These are phyloP conservation scores for Tauraco hartlaubi DNA, from an alignment of 2,797 vertebrate species.

Conservation along the genomic window DNA sequence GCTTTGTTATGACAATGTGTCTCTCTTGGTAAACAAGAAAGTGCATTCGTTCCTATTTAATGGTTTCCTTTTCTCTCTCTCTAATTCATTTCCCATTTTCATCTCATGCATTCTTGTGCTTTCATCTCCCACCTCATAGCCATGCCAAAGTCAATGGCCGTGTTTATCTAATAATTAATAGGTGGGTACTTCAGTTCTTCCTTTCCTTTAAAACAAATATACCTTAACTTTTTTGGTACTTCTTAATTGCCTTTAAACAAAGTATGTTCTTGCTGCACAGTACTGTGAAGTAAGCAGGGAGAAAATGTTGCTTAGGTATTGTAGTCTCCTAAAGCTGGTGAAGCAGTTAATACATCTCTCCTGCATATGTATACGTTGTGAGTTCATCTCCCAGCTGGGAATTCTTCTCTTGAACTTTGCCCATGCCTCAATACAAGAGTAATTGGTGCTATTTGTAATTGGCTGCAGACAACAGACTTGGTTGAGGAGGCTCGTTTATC, in stretches of 20 bases:
- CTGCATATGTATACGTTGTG: background rate
- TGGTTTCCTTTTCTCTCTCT: slow-evolving; percentile 78
- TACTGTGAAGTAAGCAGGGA: background rate
- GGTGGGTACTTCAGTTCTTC: slow-evolving; percentile 90
- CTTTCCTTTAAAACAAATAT: slow-evolving; percentile 29
- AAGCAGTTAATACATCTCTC: background rate
- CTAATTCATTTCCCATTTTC: slow-evolving; percentile 71
- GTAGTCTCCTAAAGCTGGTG: background rate
- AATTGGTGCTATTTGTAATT: slow-evolving; percentile 37
- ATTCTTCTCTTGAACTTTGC: slow-evolving; percentile 28
- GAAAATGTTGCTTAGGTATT: background rate
- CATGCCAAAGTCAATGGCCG: slow-evolving; percentile 98
- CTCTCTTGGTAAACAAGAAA: background rate
- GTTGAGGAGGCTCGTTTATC: slow-evolving; percentile 27
- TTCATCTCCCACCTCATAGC: slow-evolving; percentile 85
- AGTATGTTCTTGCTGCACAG: background rate
- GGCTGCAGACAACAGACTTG: slow-evolving; percentile 24
- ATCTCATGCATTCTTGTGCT: slow-evolving; percentile 66
- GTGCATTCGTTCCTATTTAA: slow-evolving; percentile 68
- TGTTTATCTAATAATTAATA: slow-evolving; percentile 99
- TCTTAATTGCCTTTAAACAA: slow-evolving; percentile 39
- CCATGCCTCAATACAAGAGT: background rate
- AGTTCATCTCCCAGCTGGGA: slow-evolving; percentile 25
- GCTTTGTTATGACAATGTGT: background rate
- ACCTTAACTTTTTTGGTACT: background rate